These are phyloP conservation scores for Saccostrea glomerata DNA, from an alignment of 1,140 invertebrate species.

Conservation along the genomic window DNA sequence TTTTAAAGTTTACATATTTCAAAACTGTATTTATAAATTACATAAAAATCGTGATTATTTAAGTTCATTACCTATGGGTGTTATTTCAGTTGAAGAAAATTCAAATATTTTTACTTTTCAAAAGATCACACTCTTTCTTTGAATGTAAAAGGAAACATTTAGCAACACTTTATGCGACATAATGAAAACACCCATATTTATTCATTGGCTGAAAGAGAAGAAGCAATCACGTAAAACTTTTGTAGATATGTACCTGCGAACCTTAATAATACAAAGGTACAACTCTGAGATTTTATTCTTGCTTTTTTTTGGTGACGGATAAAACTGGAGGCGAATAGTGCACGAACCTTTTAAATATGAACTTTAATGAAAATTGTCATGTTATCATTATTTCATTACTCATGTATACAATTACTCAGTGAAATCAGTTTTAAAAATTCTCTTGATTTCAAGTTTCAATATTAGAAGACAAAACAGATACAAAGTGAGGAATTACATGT, in stretches of 20 bases:
- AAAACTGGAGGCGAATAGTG: not conserved
- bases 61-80: too few species aligned
- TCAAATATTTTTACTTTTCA: not conserved
- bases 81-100: not conserved
- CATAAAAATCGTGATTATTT: not conserved
- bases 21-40: not conserved
- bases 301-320: not conserved
- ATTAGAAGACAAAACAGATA: too few species aligned
- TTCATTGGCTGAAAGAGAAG: not conserved
- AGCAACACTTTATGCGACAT: not conserved
- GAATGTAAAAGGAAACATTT: not conserved
- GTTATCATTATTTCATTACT: not conserved
- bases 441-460: too few species aligned
- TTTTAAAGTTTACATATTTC: not conserved
- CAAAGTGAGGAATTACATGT: too few species aligned
- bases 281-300: not conserved
- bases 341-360: not conserved
- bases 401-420: too few species aligned
- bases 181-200: not conserved
- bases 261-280: not conserved
- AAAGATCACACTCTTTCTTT: not conserved
- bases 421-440: too few species aligned
- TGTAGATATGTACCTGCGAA: not conserved
- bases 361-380: not conserved
- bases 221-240: not conserved